Evolutionary conservation across 2,797 vertebrate species (phyloP), one percentile per base, ranked within the genome.

Genomic region (Lacerta agilis): DNA sequence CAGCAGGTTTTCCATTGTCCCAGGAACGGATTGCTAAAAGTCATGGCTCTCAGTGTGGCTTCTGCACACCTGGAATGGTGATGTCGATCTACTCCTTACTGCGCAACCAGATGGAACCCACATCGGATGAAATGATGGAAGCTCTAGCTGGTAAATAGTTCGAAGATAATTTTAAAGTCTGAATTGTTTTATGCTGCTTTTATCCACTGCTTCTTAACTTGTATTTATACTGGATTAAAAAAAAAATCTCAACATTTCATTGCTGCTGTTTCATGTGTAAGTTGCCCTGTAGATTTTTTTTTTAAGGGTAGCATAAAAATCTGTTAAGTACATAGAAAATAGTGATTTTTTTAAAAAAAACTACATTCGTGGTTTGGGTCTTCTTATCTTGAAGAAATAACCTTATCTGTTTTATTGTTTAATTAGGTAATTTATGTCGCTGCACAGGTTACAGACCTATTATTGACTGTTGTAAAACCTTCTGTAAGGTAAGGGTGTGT

Each of bases 41-140:
- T 72, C 97, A 98, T 0, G 98, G 98, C 38, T 98, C 98, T 4
- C 98, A 98, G 93, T 98, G 98, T 88, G 98, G 98, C 18, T 98
- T 98, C 96, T 98, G 98, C 86, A 98, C 97, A 1, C 98, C 98
- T 0, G 97, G 97, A 61, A 97, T 98, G 96, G 96, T 98, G 92
- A 97, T 98, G 97, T 97, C 97, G 73, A 94, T 97, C 93, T 98
- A 98, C 55, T 29, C 97, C 0, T 95, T 98, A 92, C 95, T 98
- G 88, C 98, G 98, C 94, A 98, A 98, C 94, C 93, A 97, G 2
- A 97, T 97, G 0, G 96, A 97, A 79, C 98, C 98, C 88, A 95
- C 90, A 73, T 92, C 97, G 64, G 97, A 98, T 4, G 97, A 99
- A 87, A 95, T 98, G 93, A 95, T 86, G 0, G 94, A 97, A 87